Conservation (phyloP, 2,113 vertebrate genomes). For the Pogonocichla stellata region DNA sequence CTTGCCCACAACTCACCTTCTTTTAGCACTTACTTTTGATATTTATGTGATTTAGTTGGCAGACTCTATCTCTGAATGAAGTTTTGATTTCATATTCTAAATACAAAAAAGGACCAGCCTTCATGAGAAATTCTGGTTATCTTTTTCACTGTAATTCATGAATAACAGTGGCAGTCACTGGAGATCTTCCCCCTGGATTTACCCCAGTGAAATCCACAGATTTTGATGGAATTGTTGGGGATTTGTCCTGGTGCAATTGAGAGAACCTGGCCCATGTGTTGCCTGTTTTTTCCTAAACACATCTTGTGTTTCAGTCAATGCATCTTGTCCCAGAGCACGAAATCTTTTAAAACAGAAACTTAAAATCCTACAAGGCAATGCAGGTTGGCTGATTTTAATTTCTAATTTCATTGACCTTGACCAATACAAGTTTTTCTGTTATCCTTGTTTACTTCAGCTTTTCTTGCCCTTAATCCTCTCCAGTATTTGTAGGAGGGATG, state of each 20-base stretch:
- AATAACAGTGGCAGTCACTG: neutral
- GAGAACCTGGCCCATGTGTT: neutral
- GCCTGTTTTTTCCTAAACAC: neutral
- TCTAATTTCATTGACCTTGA: neutral
- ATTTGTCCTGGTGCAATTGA: neutral
- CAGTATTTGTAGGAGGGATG: neutral
- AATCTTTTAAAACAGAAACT: neutral
- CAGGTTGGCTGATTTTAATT: neutral
- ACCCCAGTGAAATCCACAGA: neutral
- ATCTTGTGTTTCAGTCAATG: neutral
- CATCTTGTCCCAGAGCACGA: neutral
- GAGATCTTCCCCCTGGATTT: neutral
- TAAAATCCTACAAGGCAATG: neutral
- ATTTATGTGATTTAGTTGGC: neutral
- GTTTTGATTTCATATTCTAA: neutral
- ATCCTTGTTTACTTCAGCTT: neutral
- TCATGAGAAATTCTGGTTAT: neutral
- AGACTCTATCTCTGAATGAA: neutral
- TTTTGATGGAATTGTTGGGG: neutral
- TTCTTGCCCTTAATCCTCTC: neutral
- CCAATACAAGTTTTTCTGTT: neutral
- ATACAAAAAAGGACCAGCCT: neutral
- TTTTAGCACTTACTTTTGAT: neutral
- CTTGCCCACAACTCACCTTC: neutral
- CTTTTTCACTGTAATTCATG: neutral